Conservation (phyloP, 2,113 vertebrate species). For the Noctilio leporinus region DNA sequence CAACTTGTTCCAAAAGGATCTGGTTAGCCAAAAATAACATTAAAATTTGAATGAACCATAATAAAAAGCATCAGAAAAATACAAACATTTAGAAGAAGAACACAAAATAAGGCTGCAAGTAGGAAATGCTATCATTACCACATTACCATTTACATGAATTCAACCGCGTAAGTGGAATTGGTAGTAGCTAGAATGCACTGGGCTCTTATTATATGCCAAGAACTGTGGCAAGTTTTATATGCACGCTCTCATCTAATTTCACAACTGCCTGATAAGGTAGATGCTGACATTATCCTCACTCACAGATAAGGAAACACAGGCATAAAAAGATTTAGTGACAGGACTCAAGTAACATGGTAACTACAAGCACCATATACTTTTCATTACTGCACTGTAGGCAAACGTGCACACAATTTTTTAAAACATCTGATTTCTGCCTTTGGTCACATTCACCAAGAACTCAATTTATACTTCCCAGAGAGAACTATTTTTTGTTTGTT, state of each 20-base stretch:
- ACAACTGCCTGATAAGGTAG: neutral
- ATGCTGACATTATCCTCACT: neutral
- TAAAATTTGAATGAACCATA: neutral
- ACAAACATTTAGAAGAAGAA: neutral
- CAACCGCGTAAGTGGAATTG: neutral
- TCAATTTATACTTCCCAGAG: conserved; percentile 26
- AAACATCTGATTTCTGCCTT: neutral
- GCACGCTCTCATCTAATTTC: neutral
- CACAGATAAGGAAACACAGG: neutral
- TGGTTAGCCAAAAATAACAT: neutral
- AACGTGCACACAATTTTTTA: neutral
- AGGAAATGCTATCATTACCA: neutral
- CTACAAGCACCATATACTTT: neutral
- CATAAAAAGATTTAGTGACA: neutral
- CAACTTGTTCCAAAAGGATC: neutral
- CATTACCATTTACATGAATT: neutral
- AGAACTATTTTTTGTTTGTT: neutral
- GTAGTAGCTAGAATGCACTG: neutral
- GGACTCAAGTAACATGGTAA: neutral
- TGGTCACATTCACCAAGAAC: neutral
- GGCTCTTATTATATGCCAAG: neutral
- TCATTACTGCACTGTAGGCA: neutral
- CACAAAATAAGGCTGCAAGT: neutral
- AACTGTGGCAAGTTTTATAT: neutral
- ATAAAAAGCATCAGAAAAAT: conserved; percentile 20